phyloP scores from a whole-genome alignment of 2,113 vertebrate species.

The Peromyscus maniculatus region DNA sequence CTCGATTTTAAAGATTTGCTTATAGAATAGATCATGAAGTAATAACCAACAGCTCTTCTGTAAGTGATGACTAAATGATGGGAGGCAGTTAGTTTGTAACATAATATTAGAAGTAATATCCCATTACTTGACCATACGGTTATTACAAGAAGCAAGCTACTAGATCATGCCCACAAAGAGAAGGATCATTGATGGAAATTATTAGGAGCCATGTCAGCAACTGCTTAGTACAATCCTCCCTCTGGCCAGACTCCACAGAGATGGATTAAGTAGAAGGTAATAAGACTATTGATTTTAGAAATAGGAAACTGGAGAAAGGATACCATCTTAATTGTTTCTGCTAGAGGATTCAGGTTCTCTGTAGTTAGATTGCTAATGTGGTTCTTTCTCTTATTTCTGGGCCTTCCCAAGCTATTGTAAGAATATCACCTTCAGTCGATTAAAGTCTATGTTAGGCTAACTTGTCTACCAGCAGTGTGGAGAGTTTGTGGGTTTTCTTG shows the following conservation, averaged over 20 bases:
- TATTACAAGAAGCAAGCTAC: conserved; percentile 52
- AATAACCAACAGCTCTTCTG: conserved; percentile 18
- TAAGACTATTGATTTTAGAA: conserved; percentile 59
- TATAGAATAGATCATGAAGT: conserved; percentile 46
- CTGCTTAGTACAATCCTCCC: not conserved
- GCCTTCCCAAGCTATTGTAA: not conserved
- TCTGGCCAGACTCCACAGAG: conserved; percentile 29
- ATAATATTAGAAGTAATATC: conserved; percentile 30
- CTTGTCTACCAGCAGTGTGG: not conserved
- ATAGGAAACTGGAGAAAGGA: conserved; percentile 36
- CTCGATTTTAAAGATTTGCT: conserved; percentile 61
- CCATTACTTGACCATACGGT: not conserved
- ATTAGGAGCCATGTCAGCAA: conserved; percentile 34
- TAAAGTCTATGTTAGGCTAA: conserved; percentile 12
- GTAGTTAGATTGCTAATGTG: conserved; percentile 22
- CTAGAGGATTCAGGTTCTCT: conserved; percentile 30
- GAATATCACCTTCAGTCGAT: not conserved
- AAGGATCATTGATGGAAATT: conserved; percentile 1
- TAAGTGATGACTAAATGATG: conserved; percentile 3
- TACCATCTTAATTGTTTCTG: conserved; percentile 35
- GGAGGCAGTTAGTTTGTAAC: conserved; percentile 27
- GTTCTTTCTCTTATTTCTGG: conserved; percentile 12
- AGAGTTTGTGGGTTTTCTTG: conserved; percentile 39
- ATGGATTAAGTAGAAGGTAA: conserved; percentile 49
- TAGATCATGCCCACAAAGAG: conserved; percentile 31